These are phyloP conservation scores for Drepana arcuata DNA, from an alignment of 1,140 invertebrate genomes.

Conservation along the genomic window DNA sequence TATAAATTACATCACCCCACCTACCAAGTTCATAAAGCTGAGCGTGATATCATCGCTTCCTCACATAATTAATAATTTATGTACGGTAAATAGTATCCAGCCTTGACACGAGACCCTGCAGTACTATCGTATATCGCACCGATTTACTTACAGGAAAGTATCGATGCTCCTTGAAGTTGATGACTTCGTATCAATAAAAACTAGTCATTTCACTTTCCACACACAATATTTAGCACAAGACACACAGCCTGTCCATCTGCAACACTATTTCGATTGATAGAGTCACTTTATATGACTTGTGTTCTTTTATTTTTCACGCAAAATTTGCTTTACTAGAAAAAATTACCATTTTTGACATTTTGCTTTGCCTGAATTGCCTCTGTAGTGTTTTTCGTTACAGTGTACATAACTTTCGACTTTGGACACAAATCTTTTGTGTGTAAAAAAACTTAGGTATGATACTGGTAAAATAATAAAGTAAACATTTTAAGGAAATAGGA, in stretches of 20 bases:
- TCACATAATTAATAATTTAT: constrained; percentile 17
- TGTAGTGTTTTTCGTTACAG: no score
- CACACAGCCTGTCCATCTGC: constrained; percentile 4
- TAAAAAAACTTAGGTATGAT: no score
- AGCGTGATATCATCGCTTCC: constrained; percentile 47
- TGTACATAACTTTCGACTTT: no score
- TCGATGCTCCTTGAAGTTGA: no score
- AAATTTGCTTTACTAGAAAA: no score
- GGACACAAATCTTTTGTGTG: no score
- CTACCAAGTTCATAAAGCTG: constrained; percentile 42
- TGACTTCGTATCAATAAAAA: constrained; percentile 1
- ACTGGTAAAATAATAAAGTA: no score
- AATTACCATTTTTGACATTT: constrained; percentile 17
- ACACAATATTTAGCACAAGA: constrained; percentile 5
- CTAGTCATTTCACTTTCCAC: constrained; percentile 12
- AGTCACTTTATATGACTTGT: not conserved
- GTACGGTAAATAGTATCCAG: constrained; percentile 2
- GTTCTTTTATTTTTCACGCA: constrained; percentile 9
- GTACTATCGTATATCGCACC: not conserved
- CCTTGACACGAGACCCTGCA: not conserved
- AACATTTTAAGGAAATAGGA: no score
- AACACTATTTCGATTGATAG: constrained; percentile 2
- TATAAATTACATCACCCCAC: constrained; percentile 22
- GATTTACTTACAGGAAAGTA: constrained; percentile 3
- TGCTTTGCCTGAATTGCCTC: no score